A percentile compares a stretch with the other conserved stretches of the same genome.
Conservation (phyloP, 2,888 invertebrate species). For the Helobdella robusta region DNA sequence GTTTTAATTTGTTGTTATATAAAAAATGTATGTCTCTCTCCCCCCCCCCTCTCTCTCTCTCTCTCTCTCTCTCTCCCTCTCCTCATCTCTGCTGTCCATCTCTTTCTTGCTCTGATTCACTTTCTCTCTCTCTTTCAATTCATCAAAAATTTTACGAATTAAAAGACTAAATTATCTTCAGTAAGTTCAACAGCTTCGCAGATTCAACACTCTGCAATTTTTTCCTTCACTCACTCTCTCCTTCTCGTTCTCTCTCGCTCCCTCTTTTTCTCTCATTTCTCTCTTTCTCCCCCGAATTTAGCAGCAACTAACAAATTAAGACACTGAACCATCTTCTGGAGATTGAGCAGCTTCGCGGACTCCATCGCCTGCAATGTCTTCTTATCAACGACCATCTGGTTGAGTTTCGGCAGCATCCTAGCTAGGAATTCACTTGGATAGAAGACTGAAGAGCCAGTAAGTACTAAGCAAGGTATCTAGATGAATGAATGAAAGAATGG, state of each 20-base stretch:
- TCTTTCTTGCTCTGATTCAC: background rate
- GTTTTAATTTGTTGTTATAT: too few species aligned
- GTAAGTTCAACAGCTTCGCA: too few species aligned
- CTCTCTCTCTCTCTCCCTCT: background rate
- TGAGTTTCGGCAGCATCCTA: constrained; percentile 56
- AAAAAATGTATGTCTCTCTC: too few species aligned
- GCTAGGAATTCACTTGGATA: constrained; percentile 71
- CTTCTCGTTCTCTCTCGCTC: too few species aligned
- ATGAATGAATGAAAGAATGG: constrained; percentile 5
- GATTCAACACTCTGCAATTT: too few species aligned
- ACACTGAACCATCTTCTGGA: constrained; percentile 53
- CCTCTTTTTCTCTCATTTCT: too few species aligned
- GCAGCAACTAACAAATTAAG: too few species aligned
- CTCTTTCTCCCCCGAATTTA: too few species aligned
- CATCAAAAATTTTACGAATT: too few species aligned
- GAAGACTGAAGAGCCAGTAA: constrained; percentile 74
- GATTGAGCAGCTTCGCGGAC: constrained; percentile 45
- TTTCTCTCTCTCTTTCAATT: background rate
- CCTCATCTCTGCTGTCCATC: background rate
- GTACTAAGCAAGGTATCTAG: constrained; percentile 66
- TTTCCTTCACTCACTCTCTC: too few species aligned
- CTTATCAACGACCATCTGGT: constrained; percentile 52
- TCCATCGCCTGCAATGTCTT: constrained; percentile 50
- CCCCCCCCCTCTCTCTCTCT: background rate
- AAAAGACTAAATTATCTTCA: too few species aligned